Conservation (phyloP, 2,113 vertebrate genomes). For the Epinephelus lanceolatus region DNA sequence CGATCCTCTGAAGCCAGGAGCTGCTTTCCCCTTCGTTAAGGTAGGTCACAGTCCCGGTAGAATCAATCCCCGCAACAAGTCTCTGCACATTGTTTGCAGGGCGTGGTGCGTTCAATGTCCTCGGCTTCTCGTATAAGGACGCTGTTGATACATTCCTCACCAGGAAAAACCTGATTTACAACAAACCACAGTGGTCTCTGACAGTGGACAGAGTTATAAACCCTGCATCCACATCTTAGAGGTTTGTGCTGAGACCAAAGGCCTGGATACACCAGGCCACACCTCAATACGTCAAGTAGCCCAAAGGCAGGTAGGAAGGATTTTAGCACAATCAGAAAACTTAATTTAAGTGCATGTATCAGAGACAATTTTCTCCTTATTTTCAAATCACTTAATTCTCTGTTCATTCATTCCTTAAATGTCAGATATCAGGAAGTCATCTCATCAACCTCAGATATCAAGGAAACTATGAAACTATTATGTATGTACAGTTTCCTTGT, state of each 20-base stretch:
- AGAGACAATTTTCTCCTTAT: not conserved
- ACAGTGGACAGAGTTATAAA: no score
- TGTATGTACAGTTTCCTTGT: no score
- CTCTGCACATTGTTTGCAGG: constrained; percentile 3
- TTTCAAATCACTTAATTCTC: not conserved
- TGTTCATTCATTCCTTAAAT: no score
- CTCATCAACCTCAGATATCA: not conserved
- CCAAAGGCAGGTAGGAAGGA: not conserved
- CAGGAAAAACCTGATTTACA: not conserved
- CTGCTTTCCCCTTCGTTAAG: constrained; percentile 95
- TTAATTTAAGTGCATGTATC: no score
- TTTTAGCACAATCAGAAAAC: not conserved
- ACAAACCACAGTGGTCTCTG: not conserved
- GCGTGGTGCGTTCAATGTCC: constrained; percentile 10
- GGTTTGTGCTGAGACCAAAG: not conserved
- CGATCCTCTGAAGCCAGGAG: constrained; percentile 88
- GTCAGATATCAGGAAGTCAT: not conserved
- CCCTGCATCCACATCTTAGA: not conserved
- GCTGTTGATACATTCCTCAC: no score
- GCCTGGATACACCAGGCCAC: not conserved
- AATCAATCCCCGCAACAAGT: not conserved
- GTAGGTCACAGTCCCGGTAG: constrained; percentile 69
- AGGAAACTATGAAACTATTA: not conserved
- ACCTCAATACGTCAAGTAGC: not conserved
- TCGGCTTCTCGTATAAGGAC: not conserved